Conservation (phyloP, 2,113 vertebrate species). For the Trochalopteron elliotii region DNA sequence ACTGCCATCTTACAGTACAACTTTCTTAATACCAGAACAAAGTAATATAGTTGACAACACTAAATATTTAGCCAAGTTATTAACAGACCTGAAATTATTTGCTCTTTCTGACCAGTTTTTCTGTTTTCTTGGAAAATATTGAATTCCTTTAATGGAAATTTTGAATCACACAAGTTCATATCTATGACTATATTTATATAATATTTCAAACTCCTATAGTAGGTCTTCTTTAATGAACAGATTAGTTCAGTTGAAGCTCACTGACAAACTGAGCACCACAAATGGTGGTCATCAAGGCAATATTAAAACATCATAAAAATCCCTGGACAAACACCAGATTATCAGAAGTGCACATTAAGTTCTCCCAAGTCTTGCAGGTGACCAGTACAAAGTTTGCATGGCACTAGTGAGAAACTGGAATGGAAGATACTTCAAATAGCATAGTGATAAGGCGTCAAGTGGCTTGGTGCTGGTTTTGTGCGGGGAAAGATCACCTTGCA, state of each 20-base stretch:
- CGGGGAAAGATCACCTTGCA: not conserved
- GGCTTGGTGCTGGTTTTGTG: not conserved
- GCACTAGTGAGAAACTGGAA: not conserved
- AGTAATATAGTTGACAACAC: not conserved
- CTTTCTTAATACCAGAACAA: not conserved
- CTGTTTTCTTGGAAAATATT: not conserved
- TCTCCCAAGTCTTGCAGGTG: not conserved
- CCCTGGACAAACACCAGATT: not conserved
- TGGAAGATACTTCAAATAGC: not conserved
- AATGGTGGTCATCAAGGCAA: not conserved
- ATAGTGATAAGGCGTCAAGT: not conserved
- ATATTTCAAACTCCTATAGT: not conserved
- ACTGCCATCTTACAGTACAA: not conserved
- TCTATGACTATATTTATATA: not conserved
- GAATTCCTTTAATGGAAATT: not conserved
- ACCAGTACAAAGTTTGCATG: not conserved
- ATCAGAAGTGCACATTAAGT: not conserved
- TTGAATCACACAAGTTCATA: not conserved
- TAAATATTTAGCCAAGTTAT: not conserved
- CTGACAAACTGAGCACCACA: not conserved
- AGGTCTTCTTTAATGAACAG: not conserved
- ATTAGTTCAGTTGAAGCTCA: not conserved
- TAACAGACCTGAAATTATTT: not conserved
- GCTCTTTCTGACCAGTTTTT: not conserved
- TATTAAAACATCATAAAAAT: not conserved